These are phyloP conservation scores for Porites lutea DNA, from an alignment of 64 coral and sea anemone species.

Conservation along the genomic window DNA sequence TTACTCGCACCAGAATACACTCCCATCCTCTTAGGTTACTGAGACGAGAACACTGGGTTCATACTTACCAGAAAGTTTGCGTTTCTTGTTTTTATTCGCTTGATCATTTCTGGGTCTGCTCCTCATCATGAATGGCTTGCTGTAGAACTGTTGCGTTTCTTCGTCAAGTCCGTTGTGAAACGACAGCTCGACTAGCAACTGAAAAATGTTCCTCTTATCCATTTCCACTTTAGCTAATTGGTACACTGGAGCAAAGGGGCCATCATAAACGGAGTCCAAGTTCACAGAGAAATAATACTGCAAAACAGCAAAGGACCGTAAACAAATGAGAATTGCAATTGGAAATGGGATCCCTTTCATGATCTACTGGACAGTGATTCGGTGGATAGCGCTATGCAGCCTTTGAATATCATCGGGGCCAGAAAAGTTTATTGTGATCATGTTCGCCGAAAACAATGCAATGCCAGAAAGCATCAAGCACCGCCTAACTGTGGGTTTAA, in stretches of 20 bases:
- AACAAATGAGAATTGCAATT: not conserved
- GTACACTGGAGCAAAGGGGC: conserved; percentile 69
- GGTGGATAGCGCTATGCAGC: no score
- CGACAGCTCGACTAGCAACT: conserved; percentile 51
- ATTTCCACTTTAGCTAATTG: conserved; percentile 77
- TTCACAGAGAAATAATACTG: conserved; percentile 78
- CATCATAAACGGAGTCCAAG: conserved; percentile 79
- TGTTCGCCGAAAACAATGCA: not conserved
- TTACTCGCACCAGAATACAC: no score
- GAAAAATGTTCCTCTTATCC: conserved; percentile 71
- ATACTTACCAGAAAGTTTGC: not conserved
- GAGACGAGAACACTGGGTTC: no score
- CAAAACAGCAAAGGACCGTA: not conserved
- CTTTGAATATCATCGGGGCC: no score
- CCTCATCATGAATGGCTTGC: conserved; percentile 70
- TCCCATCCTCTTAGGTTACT: no score
- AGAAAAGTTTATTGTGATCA: not conserved
- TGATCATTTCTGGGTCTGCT: conserved; percentile 35
- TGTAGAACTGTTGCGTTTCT: conserved; percentile 68
- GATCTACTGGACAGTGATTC: no score
- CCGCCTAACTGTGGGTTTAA: no score
- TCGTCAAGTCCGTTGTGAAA: conserved; percentile 47
- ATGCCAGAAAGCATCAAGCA: not conserved
- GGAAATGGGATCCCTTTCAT: no score
- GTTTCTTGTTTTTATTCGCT: not conserved